Base-by-base conservation (phyloP, 1,140 invertebrate species). In the Micrasema longulum region DNA sequence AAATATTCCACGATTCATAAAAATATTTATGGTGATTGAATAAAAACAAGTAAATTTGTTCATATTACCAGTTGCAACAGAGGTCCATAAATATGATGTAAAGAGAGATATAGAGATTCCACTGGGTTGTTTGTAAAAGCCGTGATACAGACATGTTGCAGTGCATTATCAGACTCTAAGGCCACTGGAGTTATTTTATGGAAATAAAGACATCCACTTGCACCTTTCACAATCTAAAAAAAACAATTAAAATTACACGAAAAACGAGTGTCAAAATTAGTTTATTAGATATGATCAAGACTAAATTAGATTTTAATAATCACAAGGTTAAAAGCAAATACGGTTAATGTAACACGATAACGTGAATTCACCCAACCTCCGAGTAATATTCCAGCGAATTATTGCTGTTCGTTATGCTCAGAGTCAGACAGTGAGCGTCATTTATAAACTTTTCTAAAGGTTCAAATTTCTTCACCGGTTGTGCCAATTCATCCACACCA, bases 21-120 rank as follows among this genome's bases (percentile, higher is more conserved):
- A n/a, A n/a, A n/a, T n/a, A 1, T 6, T 43, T 43, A 43, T 1
- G 1, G 1, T 2, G 16, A 14, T 14, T 45, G n/a, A 16, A 9
- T 45, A 7, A 12, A 6, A 43, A 43, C 5, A 43, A 14, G 20
- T 6, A 52, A 7, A 50, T 50, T 43, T 43, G 14, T 22, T 20
- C 11, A 14, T 23, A 16, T 48, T 50, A 76, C 75, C 45, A 66
- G 6, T 69, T 73, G 75, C 31, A 76, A 35, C 10, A 76, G n/a
- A 41, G 75, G 75, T 48, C 68, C 75, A 69, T 71, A 76, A 23
- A 76, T 63, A 71, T 69, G 71, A 43, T 66, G 67, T 2, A 76
- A n/a, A 22, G 75, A 68, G 20, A 73, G 36, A 50, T 76, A 76
- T n/a, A 76, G 55, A 11, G 71, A 76, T 53, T 76, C 75, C 35